Conservation (phyloP, 2,888 invertebrate genomes). For the Chromoteleia sp. region DNA sequence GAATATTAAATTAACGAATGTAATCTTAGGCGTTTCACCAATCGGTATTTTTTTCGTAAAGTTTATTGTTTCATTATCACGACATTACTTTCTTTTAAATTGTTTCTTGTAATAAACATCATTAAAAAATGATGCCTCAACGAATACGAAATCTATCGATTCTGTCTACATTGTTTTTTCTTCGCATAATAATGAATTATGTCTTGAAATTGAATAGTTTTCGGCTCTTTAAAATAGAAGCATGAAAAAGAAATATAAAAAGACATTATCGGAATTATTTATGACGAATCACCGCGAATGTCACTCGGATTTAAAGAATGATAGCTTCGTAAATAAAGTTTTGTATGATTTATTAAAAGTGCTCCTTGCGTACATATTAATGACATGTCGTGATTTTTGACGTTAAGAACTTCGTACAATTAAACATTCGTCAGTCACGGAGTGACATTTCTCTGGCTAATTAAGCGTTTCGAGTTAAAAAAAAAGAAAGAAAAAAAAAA, state of each 20-base stretch:
- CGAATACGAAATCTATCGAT: not conserved
- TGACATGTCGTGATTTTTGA: constrained; percentile 16
- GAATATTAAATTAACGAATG: not conserved
- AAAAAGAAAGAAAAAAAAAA: constrained; percentile 8
- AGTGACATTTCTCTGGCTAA: not conserved
- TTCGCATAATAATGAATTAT: not conserved
- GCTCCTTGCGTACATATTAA: constrained; percentile 5
- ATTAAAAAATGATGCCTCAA: not conserved
- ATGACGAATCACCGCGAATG: constrained; percentile 11
- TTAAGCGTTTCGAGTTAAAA: constrained; percentile 1
- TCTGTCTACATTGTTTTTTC: constrained; percentile 11
- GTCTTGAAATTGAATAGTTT: not conserved
- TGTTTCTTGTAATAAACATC: not conserved
- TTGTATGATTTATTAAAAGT: constrained; percentile 14
- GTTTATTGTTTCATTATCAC: not conserved
- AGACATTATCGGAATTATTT: constrained; percentile 10
- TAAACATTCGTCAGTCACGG: not conserved
- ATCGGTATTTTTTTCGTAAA: not conserved
- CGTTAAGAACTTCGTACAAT: constrained; percentile 4
- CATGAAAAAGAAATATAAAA: not conserved
- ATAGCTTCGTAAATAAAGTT: constrained; percentile 20
- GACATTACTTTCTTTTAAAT: not conserved
- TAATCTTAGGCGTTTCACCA: not conserved
- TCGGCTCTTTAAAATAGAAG: not conserved
- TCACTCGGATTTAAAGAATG: constrained; percentile 12